Evolutionary conservation across 2,113 vertebrate species (phyloP).

Genomic region (Eulacestoma nigropectus): DNA sequence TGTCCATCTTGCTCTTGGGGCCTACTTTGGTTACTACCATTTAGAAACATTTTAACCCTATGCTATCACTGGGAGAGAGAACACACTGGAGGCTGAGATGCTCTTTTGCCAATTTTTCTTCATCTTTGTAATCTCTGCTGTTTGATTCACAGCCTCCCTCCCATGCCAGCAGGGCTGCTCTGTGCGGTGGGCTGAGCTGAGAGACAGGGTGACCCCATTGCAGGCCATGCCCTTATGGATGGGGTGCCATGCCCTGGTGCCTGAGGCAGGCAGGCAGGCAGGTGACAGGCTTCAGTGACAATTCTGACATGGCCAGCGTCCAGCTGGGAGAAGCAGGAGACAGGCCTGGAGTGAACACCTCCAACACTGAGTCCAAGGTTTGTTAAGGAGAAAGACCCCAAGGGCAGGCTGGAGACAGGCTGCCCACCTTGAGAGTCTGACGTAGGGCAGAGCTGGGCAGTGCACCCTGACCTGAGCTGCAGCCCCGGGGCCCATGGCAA

Average conservation of each 20-base stretch:
- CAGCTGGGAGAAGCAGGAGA: not conserved
- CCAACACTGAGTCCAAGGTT: not conserved
- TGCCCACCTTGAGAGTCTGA: not conserved
- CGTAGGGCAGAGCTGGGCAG: rapidly evolving
- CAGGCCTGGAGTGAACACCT: not conserved
- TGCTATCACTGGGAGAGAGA: not conserved
- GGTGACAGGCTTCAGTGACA: not conserved
- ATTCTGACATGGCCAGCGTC: rapidly evolving
- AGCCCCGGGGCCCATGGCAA: not conserved
- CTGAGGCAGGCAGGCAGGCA: rapidly evolving
- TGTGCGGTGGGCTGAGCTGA: not conserved
- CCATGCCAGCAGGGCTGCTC: not conserved
- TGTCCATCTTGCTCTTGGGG: no score
- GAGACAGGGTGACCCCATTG: rapidly evolving
- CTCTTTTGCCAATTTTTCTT: not conserved
- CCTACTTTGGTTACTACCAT: no score
- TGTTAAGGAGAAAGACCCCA: not conserved
- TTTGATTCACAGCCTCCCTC: not conserved
- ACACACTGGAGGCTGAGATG: not conserved
- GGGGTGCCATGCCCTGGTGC: not conserved
- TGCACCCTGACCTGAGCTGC: not conserved
- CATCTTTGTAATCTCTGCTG: not conserved
- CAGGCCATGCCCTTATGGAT: not conserved
- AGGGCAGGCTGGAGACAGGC: not conserved
- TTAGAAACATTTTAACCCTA: no score